Conservation (phyloP, 2,888 invertebrate genomes). For the Cataglyphis altisquamis region DNA sequence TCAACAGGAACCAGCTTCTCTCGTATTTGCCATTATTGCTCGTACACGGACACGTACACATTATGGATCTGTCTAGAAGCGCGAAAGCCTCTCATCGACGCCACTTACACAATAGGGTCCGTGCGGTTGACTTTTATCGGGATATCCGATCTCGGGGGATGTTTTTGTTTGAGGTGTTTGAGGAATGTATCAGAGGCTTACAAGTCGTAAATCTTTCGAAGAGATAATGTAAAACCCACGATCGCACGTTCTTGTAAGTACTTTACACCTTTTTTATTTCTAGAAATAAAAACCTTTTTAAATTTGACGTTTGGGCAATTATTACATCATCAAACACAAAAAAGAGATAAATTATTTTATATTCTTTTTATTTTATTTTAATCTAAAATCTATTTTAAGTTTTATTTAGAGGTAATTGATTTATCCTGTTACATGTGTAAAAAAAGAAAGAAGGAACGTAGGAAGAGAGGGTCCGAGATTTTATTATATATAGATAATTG, state of each 20-base stretch:
- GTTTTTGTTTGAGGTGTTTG: slow-evolving; percentile 6
- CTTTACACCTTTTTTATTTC: neutral
- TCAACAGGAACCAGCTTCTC: slow-evolving; percentile 32
- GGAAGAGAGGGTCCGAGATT: neutral
- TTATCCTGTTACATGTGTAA: neutral
- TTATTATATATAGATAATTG: slow-evolving; percentile 13
- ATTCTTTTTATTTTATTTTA: neutral
- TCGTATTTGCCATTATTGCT: slow-evolving; percentile 40
- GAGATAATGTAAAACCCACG: neutral
- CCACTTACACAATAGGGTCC: neutral
- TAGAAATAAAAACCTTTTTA: neutral
- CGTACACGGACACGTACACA: neutral
- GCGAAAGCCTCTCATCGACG: slow-evolving; percentile 16
- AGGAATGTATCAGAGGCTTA: neutral
- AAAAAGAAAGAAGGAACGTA: neutral
- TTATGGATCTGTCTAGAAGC: slow-evolving; percentile 14
- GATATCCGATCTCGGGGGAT: slow-evolving; percentile 17
- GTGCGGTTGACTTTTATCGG: slow-evolving; percentile 10
- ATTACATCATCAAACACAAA: neutral
- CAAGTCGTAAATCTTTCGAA: neutral
- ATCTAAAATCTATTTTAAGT: neutral
- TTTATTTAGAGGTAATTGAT: neutral
- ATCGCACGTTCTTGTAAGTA: neutral
- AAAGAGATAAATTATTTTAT: neutral
- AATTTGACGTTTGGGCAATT: neutral